These are phyloP conservation scores for Spialia ferax DNA, from an alignment of 2,888 invertebrate species.

Conservation along the genomic window DNA sequence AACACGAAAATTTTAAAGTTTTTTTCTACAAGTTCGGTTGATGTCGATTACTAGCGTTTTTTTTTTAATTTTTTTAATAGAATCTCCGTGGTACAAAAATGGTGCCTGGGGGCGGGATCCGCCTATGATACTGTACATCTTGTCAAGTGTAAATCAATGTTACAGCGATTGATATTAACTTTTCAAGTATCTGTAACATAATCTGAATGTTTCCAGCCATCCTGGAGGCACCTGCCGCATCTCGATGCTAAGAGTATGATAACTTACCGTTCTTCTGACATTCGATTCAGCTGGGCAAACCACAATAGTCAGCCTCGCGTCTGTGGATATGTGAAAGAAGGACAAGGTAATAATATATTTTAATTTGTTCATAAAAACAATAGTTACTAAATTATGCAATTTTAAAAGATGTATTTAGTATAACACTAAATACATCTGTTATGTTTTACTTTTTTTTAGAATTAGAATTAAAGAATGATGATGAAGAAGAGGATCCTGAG, in stretches of 20 bases:
- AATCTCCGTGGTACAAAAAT: no score
- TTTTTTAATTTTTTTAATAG: no score
- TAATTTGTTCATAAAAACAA: neutral
- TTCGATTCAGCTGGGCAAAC: conserved; percentile 93
- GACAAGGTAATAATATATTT: conserved; percentile 78
- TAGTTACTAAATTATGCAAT: no score
- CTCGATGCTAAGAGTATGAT: conserved; percentile 95
- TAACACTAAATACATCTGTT: neutral
- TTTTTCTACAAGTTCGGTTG: no score
- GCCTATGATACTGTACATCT: no score
- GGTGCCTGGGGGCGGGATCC: no score
- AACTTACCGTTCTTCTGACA: conserved; percentile 95
- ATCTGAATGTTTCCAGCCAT: conserved; percentile 88
- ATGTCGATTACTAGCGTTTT: no score
- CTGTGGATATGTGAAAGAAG: conserved; percentile 95
- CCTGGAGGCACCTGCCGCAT: conserved; percentile 95
- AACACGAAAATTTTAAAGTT: no score
- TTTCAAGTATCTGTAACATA: no score
- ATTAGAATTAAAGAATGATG: conserved; percentile 69
- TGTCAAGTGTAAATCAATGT: no score
- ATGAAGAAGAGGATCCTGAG: conserved; percentile 67
- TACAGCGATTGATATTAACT: no score
- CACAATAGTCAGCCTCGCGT: conserved; percentile 86
- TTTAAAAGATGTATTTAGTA: no score
- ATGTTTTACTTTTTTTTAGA: conserved; percentile 4